phyloP scores from a whole-genome alignment of 2,888 invertebrate species.

The Rhabditophanes sp. region DNA sequence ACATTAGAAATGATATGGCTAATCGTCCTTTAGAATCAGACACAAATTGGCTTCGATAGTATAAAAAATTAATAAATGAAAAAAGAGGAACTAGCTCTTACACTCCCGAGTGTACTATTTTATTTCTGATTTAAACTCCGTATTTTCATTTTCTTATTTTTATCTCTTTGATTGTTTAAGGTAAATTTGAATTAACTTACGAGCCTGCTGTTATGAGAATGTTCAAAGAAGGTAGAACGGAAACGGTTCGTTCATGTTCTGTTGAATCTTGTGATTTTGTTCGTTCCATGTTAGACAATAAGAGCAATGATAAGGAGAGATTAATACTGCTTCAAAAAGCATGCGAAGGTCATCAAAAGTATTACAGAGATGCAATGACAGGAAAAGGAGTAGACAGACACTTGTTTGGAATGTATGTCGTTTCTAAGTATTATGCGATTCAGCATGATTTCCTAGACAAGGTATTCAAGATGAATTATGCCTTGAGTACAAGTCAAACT shows the following conservation, averaged over 20 bases:
- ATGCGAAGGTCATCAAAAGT: constrained; percentile 59
- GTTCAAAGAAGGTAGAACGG: constrained; percentile 84
- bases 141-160: too few relatives aligned
- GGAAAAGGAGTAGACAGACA: constrained; percentile 74
- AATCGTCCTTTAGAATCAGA: too few relatives aligned
- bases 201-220: constrained; percentile 94
- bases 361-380: constrained; percentile 89
- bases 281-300: constrained; percentile 64
- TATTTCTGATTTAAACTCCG: neutral
- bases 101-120: too few relatives aligned
- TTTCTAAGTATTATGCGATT: constrained; percentile 84
- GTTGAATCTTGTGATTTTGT: constrained; percentile 84
- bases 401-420: constrained; percentile 88
- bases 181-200: constrained; percentile 81
- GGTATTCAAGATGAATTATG: constrained; percentile 90
- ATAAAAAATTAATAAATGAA: too few relatives aligned
- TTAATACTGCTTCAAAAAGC: constrained; percentile 43
- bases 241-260: constrained; percentile 86
- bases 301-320: constrained; percentile 28
- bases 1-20: too few relatives aligned
- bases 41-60: too few relatives aligned
- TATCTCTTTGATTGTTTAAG: constrained; percentile 55
- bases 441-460: constrained; percentile 53
- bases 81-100: too few relatives aligned
- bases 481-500: constrained; percentile 62